Conservation (phyloP, 2,888 invertebrate species). For the Anthophora plumipes region DNA sequence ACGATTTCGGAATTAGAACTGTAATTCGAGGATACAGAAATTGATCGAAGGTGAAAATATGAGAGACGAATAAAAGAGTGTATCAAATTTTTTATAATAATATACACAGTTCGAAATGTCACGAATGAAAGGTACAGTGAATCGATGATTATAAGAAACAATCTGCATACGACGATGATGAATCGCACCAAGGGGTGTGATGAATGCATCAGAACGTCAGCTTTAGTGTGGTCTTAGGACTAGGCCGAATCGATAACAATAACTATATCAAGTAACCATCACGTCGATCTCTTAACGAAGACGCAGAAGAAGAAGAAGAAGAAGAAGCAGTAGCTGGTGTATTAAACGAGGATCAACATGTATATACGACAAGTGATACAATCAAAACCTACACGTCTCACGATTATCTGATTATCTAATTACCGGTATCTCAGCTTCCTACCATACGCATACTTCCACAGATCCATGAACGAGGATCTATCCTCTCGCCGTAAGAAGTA, state of each 20-base stretch:
- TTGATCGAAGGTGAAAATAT: not conserved
- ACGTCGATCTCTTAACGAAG: slow-evolving; percentile 17
- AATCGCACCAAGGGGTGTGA: slow-evolving; percentile 52
- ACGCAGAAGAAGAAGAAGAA: too few species aligned
- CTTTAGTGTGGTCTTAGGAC: slow-evolving; percentile 73
- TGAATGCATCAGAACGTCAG: slow-evolving; percentile 67
- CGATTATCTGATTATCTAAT: slow-evolving; percentile 30
- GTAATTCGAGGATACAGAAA: not conserved
- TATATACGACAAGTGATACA: not conserved
- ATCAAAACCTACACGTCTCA: slow-evolving; percentile 9
- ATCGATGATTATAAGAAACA: slow-evolving; percentile 40
- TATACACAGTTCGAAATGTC: not conserved
- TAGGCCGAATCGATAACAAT: slow-evolving; percentile 79
- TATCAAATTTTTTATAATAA: not conserved
- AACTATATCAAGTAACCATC: slow-evolving; percentile 63
- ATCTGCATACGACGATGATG: slow-evolving; percentile 39
- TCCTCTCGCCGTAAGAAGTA: too few species aligned
- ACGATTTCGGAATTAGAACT: too few species aligned
- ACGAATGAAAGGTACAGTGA: slow-evolving; percentile 16
- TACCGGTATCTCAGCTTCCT: not conserved
- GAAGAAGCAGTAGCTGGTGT: too few species aligned
- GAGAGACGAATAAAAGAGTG: not conserved
- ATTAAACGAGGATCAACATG: slow-evolving; percentile 16
- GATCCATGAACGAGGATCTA: not conserved
- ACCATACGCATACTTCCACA: too few species aligned